These are phyloP conservation scores for Darevskia mixta DNA, from an alignment of 2,797 vertebrate species.

Conservation along the genomic window DNA sequence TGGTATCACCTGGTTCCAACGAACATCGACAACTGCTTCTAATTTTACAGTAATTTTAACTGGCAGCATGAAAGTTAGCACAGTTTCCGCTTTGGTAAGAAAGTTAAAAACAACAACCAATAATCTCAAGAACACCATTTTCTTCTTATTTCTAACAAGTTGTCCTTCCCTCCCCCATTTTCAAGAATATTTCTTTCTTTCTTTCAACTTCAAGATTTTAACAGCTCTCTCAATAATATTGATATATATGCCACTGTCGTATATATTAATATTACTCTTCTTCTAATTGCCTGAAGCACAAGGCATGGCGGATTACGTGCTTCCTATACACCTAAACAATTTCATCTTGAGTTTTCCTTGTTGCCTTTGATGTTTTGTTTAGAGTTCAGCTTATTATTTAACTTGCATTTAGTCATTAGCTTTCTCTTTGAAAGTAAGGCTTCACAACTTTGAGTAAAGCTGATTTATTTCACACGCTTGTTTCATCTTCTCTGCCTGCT, in stretches of 20 bases:
- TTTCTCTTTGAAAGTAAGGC: slow-evolving; percentile 30
- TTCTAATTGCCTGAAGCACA: slow-evolving; percentile 53
- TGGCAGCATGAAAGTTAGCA: not conserved
- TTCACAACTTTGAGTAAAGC: slow-evolving; percentile 1
- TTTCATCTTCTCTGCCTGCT: slow-evolving; percentile 1
- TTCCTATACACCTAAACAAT: slow-evolving; percentile 37
- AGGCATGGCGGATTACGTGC: slow-evolving; percentile 36
- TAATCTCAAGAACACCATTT: slow-evolving; percentile 20
- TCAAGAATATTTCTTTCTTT: slow-evolving; percentile 28
- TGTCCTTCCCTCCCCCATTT: not conserved
- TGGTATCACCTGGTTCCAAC: not conserved
- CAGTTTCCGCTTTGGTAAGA: not conserved
- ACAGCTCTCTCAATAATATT: slow-evolving; percentile 33
- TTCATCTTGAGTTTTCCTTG: slow-evolving; percentile 6
- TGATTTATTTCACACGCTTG: slow-evolving; percentile 4
- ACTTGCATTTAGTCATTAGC: slow-evolving; percentile 12
- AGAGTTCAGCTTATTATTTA: slow-evolving; percentile 20
- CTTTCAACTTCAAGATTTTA: slow-evolving; percentile 12
- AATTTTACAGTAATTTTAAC: not conserved
- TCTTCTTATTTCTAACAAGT: slow-evolving; percentile 16
- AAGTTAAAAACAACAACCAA: not conserved
- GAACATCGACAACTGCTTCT: not conserved
- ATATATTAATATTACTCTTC: slow-evolving; percentile 29
- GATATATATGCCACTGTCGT: slow-evolving; percentile 45
- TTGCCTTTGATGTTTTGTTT: slow-evolving; percentile 57